Evolutionary conservation across 2,888 invertebrate species (phyloP).

Genomic region (Criorhina ranunculi): DNA sequence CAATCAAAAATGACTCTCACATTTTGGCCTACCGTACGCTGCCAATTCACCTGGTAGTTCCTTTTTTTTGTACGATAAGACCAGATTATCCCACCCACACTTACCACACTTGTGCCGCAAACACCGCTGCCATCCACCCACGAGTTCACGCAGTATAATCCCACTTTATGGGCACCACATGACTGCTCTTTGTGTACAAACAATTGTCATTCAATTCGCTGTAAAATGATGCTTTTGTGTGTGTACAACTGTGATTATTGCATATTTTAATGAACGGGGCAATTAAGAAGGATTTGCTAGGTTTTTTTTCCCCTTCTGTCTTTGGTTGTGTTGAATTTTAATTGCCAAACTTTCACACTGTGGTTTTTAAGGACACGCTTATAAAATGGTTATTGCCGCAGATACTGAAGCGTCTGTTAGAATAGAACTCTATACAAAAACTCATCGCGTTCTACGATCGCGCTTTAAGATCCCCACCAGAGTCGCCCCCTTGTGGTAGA

Average conservation of each 20-base stretch:
- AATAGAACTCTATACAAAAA: not conserved
- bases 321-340: conserved; percentile 27
- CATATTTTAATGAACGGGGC: conserved; percentile 39
- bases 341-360: conserved; percentile 39
- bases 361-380: conserved; percentile 32
- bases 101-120: not conserved
- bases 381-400: conserved; percentile 40
- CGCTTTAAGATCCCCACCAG: not conserved
- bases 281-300: conserved; percentile 33
- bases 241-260: conserved; percentile 46
- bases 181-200: conserved; percentile 25
- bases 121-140: not conserved
- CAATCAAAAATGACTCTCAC: too few species aligned
- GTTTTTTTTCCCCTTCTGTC: not conserved
- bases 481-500: not conserved
- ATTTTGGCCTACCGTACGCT: not conserved
- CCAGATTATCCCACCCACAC: conserved; percentile 7
- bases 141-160: conserved; percentile 22
- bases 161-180: conserved; percentile 34
- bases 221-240: conserved; percentile 1
- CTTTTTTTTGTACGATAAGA: not conserved
- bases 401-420: conserved; percentile 12
- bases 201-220: conserved; percentile 42
- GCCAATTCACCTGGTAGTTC: not conserved
- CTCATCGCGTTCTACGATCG: conserved; percentile 11